These are phyloP conservation scores for Brachionus asplanchnoidis DNA, from an alignment of 1,140 invertebrate species.

Conservation along the genomic window DNA sequence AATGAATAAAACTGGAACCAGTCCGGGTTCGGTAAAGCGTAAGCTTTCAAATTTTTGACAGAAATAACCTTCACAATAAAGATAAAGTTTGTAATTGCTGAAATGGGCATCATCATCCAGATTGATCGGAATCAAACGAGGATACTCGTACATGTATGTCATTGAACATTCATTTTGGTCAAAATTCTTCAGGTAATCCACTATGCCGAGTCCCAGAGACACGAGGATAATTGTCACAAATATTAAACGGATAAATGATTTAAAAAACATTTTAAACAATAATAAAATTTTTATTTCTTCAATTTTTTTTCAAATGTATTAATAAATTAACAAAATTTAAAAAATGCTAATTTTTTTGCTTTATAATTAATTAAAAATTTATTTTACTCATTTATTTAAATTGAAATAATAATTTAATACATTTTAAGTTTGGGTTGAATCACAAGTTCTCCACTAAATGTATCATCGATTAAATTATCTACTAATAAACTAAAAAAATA, in stretches of 20 bases:
- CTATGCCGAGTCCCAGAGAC: neutral
- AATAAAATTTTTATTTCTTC: neutral
- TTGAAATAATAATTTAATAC: no score
- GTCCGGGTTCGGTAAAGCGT: neutral
- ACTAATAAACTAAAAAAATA: constrained; percentile 1
- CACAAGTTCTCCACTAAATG: neutral
- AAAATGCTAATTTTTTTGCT: neutral
- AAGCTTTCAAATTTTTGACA: constrained; percentile 25
- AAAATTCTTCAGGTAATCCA: constrained; percentile 12
- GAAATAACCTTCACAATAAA: constrained; percentile 37
- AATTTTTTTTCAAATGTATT: neutral
- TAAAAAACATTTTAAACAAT: neutral
- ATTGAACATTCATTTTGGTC: constrained; percentile 40
- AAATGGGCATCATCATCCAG: neutral
- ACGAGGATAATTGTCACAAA: neutral
- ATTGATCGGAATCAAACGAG: neutral
- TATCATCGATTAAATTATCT: neutral
- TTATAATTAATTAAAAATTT: no score
- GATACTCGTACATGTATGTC: constrained; percentile 36
- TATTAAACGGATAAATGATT: neutral
- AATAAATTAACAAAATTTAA: neutral
- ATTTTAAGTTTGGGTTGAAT: neutral
- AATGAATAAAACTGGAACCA: constrained; percentile 34
- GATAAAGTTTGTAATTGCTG: constrained; percentile 29
- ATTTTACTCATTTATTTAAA: no score